Percentiles rank a stretch among this genome's conserved stretches.
Evolutionary conservation across 2,888 invertebrate species (phyloP).

Genomic region (Ennomos fuscantarius): DNA sequence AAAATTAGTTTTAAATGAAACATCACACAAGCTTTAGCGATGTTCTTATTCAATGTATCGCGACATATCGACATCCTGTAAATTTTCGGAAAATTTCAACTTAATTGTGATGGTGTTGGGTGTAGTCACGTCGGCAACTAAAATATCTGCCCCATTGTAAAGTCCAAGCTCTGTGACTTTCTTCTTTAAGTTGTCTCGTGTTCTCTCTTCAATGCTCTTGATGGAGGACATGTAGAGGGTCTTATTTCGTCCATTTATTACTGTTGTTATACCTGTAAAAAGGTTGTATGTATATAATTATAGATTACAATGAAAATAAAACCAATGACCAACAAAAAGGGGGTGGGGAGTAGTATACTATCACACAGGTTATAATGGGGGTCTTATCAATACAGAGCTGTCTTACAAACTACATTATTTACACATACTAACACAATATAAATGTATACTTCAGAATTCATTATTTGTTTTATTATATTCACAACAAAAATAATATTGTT

Average conservation of each 20-base stretch:
- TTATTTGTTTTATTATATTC: no score
- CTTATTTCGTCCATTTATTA: constrained; percentile 92
- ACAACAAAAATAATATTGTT: no score
- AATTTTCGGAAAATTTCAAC: constrained; percentile 86
- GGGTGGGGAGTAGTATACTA: no score
- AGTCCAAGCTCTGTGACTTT: constrained; percentile 94
- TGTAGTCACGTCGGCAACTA: constrained; percentile 96
- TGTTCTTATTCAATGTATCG: constrained; percentile 23
- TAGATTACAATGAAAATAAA: no score
- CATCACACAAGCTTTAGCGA: background rate
- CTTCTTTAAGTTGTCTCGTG: constrained; percentile 94
- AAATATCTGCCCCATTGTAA: constrained; percentile 92
- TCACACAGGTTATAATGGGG: no score
- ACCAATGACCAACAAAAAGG: no score
- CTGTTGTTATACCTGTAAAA: constrained; percentile 89
- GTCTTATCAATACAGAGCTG: no score
- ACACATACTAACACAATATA: no score
- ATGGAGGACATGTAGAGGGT: constrained; percentile 97
- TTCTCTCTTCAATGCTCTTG: constrained; percentile 95
- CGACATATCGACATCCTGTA: constrained; percentile 79
- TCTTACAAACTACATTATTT: no score
- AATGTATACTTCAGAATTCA: no score
- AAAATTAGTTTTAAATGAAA: no score
- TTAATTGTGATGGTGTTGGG: constrained; percentile 92
- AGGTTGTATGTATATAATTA: no score